A percentile compares a stretch with the other conserved stretches of the same genome.
These are phyloP conservation scores for Chaetorhynchus papuensis DNA, from an alignment of 2,113 vertebrate species.

Conservation along the genomic window DNA sequence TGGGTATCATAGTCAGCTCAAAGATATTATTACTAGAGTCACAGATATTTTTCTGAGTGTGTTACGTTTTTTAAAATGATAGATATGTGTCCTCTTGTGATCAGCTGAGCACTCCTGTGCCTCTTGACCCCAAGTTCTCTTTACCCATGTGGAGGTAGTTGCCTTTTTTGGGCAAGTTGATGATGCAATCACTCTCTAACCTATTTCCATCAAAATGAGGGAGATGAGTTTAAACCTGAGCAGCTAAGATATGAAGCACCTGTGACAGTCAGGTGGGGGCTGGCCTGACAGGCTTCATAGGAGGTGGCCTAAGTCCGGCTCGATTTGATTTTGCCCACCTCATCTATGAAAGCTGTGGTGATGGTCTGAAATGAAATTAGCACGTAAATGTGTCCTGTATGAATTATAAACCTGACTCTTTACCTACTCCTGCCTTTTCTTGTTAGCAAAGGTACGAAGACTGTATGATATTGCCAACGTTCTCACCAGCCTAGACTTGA, in stretches of 20 bases:
- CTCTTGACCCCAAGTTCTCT: background rate
- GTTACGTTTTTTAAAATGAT: background rate
- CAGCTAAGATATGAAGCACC: background rate
- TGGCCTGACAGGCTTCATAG: background rate
- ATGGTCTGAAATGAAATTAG: background rate
- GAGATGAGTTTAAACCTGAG: background rate
- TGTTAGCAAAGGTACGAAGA: constrained; percentile 88
- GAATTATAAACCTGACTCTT: background rate
- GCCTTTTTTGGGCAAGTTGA: background rate
- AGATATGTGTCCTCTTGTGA: background rate
- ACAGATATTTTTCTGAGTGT: background rate
- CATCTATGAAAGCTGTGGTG: background rate
- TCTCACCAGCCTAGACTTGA: constrained; percentile 87
- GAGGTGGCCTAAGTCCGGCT: background rate
- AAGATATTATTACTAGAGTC: background rate
- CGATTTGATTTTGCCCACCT: background rate
- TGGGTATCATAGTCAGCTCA: background rate
- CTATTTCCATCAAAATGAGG: background rate
- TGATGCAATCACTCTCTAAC: background rate
- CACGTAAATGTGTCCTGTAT: background rate
- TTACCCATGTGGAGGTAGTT: accelerated
- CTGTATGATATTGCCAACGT: constrained; percentile 94
- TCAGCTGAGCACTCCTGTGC: background rate
- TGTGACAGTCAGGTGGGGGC: background rate
- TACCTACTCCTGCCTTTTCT: background rate